These are phyloP conservation scores for Rutpela maculata DNA, from an alignment of 2,888 invertebrate genomes.

Conservation along the genomic window DNA sequence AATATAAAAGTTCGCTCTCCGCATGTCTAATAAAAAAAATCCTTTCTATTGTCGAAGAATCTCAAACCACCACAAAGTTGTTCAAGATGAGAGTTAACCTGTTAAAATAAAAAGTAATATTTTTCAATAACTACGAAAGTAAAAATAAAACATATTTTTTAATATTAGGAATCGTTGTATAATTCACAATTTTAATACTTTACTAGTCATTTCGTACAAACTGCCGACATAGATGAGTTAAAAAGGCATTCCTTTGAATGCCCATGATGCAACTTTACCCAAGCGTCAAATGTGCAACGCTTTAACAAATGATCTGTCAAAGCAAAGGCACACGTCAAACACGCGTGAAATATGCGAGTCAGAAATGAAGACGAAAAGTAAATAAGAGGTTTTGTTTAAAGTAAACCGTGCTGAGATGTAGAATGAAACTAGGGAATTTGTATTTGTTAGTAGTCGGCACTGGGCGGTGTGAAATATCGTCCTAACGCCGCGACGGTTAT, in stretches of 20 bases:
- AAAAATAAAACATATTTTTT: no score
- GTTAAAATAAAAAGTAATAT: no score
- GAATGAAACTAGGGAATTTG: constrained; percentile 58
- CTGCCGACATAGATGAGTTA: no score
- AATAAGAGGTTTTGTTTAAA: constrained; percentile 58
- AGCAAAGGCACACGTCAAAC: constrained; percentile 50
- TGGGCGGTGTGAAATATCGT: constrained; percentile 66
- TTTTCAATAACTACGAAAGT: no score
- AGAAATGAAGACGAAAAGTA: constrained; percentile 56
- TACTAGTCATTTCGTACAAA: no score
- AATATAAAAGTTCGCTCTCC: no score
- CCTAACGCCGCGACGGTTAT: constrained; percentile 64
- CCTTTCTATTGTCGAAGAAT: no score
- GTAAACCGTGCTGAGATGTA: constrained; percentile 55
- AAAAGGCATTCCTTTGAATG: background rate
- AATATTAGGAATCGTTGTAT: no score
- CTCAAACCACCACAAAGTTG: no score
- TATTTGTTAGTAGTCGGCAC: constrained; percentile 66
- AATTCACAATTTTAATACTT: no score
- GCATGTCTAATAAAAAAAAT: no score
- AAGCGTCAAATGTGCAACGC: constrained; percentile 10
- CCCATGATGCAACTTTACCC: background rate
- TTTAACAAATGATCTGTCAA: constrained; percentile 47
- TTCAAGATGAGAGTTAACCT: no score
- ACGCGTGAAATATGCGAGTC: constrained; percentile 46